Evolutionary conservation across 2,113 vertebrate species (phyloP).

Genomic region (Sakesphorus luctuosus): DNA sequence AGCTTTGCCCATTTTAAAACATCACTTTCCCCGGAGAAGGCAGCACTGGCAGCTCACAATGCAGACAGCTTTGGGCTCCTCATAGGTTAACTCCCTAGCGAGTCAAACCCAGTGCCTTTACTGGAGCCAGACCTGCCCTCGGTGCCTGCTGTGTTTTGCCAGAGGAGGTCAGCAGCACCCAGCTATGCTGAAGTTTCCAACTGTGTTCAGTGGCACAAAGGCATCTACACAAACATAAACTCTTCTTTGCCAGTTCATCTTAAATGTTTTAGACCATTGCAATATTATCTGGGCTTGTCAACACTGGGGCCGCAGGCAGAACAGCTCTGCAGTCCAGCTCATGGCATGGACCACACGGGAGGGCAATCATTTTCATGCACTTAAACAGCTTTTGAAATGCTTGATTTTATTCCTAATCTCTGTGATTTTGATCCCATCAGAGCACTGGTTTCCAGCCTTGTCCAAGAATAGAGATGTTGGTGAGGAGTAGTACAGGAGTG

Average conservation of each 20-base stretch:
- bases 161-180: constrained; percentile 33
- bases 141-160: neutral
- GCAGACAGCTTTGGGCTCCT: neutral
- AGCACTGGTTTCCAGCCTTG: neutral
- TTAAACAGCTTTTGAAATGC: neutral
- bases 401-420: neutral
- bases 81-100: rapidly evolving
- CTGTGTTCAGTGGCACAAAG: rapidly evolving
- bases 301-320: neutral
- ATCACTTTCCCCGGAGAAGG: rapidly evolving
- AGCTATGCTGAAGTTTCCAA: rapidly evolving
- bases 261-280: rapidly evolving
- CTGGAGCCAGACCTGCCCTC: neutral
- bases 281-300: no score
- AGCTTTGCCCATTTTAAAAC: neutral
- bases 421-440: neutral
- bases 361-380: neutral
- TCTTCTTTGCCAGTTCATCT: neutral
- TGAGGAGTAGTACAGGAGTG: neutral
- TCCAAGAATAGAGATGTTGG: neutral
- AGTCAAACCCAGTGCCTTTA: rapidly evolving
- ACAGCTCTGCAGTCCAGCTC: neutral
- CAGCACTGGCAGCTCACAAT: rapidly evolving
- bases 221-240: rapidly evolving
- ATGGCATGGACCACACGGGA: rapidly evolving